Conservation (phyloP, 92 coral and sea anemone genomes). For the Umimayanthus kanabou region DNA sequence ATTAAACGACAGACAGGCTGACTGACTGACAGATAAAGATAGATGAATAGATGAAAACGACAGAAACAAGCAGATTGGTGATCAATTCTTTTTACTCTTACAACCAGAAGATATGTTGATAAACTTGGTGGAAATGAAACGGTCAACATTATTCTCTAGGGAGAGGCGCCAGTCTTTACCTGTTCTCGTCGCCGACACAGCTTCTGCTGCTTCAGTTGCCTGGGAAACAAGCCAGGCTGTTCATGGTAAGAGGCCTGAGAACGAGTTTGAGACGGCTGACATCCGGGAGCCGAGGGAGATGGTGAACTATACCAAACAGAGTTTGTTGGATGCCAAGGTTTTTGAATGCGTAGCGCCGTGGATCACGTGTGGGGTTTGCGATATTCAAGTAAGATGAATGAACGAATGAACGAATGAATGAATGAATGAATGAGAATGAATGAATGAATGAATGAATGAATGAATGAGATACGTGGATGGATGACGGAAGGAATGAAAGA, state of each 20-base stretch:
- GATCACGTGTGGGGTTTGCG: constrained; percentile 77
- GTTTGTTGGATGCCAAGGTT: constrained; percentile 58
- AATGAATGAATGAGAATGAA: no score
- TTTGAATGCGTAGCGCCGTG: constrained; percentile 64
- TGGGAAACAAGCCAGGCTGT: neutral
- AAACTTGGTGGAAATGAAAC: no score
- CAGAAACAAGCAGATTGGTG: no score
- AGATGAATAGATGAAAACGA: no score
- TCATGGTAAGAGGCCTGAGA: neutral
- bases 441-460: no score
- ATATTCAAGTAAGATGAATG: constrained; percentile 57
- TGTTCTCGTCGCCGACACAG: neutral
- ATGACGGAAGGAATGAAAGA: no score
- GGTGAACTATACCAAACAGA: constrained; percentile 65
- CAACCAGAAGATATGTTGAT: no score
- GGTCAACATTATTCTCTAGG: neutral
- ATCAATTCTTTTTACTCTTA: no score
- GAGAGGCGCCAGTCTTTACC: neutral
- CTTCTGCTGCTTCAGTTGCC: neutral
- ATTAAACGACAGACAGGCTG: no score
- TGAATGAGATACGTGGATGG: no score
- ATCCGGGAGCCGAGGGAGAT: constrained; percentile 37
- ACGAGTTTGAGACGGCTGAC: neutral
- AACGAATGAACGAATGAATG: no score
- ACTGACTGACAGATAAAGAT: no score